Evolutionary conservation across 2,888 invertebrate species (phyloP), one percentile per base, ranked within the genome.

Genomic region (Leptinotarsa peninsularis): DNA sequence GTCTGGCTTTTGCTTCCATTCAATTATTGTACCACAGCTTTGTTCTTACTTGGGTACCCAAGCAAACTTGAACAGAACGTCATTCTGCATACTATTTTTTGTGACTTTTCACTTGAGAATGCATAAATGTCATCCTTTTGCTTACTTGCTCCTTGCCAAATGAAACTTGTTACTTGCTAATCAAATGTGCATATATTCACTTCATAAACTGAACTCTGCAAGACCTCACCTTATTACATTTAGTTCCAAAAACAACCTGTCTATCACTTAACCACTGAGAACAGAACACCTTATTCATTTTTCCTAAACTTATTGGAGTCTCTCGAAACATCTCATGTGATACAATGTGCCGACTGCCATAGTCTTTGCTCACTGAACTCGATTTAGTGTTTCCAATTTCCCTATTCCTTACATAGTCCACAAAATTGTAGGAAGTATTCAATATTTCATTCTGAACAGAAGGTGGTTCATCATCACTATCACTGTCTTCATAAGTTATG

Each of bases 231-330:
- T 97, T 97, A 89, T 98, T 98, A 89, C 98, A 98, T 89, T 98
- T 98, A 70, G 98, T 98, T 72, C 98, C 98, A 88, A 98, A 97
- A 27, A 98, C 96, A 74, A 98, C 95, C 90, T 98, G 97, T 84
- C 96, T 92, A 89, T 97, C 96, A 82, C 96, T 96, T 56, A 98
- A 91, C 98, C 98, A 98, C 87, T 97, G 95, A 0, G 98, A 97
- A 87, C 98, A 97, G 90, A 98, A 98, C 76, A 96, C 96, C 89
- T 96, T 96, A 89, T 96, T 96, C 91, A 96, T 94, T 88, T 94
- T 95, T 81, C 94, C 95, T 79, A 96, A 90, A 86, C 92, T 93
- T 84, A 96, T 93, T 14, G 95, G 93, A 27, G 94, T 94, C 89
- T 96, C 96, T 82, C 94, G 93, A 85, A 96, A 93, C 92, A 96